A percentile compares a stretch with the other conserved stretches of the same genome.
Evolutionary conservation across 2,797 vertebrate species (phyloP).

Genomic region (Stomatorhinus walkeri): DNA sequence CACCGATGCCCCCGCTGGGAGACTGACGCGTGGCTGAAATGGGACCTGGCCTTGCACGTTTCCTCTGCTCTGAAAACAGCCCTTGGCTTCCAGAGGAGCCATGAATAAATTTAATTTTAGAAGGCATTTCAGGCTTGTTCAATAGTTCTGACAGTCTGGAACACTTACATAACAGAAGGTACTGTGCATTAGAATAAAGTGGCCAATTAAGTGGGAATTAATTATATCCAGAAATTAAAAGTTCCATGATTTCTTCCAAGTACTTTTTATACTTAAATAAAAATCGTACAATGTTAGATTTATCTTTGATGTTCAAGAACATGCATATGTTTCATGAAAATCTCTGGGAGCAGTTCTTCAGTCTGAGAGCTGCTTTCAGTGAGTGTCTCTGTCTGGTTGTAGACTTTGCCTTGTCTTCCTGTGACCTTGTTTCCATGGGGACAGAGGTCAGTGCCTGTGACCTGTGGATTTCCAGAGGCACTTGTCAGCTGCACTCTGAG

Average conservation of each 20-base stretch:
- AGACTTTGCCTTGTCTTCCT: neutral
- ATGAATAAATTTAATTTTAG: conserved; percentile 10
- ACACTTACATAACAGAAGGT: conserved; percentile 4
- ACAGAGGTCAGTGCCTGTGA: neutral
- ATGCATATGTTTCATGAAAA: neutral
- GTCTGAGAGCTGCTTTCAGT: neutral
- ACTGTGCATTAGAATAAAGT: neutral
- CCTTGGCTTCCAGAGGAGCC: neutral
- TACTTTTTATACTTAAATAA: neutral
- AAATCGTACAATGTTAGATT: neutral
- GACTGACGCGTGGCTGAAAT: neutral
- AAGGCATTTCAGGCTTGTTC: neutral
- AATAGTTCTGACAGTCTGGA: conserved; percentile 1
- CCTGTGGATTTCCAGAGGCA: neutral
- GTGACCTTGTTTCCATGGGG: conserved; percentile 6
- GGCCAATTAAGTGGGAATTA: conserved; percentile 6
- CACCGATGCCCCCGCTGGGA: neutral
- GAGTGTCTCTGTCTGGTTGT: neutral
- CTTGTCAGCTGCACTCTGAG: neutral
- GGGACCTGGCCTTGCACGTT: neutral
- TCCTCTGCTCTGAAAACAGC: conserved; percentile 1
- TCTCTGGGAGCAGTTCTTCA: neutral
- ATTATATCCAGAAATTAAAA: conserved; percentile 4
- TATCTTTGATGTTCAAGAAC: neutral
- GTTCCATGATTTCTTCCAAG: neutral